phyloP scores from a whole-genome alignment of 2,888 invertebrate species.

The Tinea trinotella region DNA sequence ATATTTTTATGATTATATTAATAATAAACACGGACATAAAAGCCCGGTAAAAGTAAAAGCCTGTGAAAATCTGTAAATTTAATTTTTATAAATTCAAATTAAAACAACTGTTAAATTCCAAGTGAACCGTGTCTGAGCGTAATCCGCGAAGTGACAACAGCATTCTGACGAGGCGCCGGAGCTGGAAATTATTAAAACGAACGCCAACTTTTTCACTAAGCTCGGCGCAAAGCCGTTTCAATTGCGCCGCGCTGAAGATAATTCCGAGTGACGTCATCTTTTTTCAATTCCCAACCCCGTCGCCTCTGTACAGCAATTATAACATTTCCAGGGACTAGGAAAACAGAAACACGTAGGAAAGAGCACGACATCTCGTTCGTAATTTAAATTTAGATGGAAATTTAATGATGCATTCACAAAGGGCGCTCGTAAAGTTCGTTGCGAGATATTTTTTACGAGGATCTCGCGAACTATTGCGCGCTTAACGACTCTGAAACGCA shows the following conservation, averaged over 20 bases:
- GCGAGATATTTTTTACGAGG: conserved; percentile 73
- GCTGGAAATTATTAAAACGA: conserved; percentile 73
- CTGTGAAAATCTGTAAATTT: background rate
- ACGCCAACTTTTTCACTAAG: conserved; percentile 73
- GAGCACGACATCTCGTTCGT: conserved; percentile 62
- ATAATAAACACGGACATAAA: background rate
- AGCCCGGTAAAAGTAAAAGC: background rate
- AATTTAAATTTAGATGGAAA: conserved; percentile 73
- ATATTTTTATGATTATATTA: conserved; percentile 7
- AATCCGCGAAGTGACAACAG: conserved; percentile 73
- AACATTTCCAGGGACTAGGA: conserved; percentile 70
- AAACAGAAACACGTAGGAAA: conserved; percentile 69
- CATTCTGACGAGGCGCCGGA: conserved; percentile 73
- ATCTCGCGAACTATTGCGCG: conserved; percentile 73
- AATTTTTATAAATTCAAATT: conserved; percentile 51
- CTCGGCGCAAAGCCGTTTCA: conserved; percentile 73
- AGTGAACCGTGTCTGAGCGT: conserved; percentile 71
- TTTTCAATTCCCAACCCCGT: conserved; percentile 67
- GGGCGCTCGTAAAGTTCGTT: conserved; percentile 70
- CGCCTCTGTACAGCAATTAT: conserved; percentile 70
- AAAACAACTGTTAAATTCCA: conserved; percentile 70
- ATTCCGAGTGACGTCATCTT: conserved; percentile 72
- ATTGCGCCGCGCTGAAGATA: conserved; percentile 73
- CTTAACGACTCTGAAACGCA: conserved; percentile 69
- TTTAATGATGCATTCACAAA: conserved; percentile 73